A percentile compares a stretch with the other conserved stretches of the same genome.
phyloP scores from a whole-genome alignment of 2,888 invertebrate species.

The Harmothoe impar region DNA sequence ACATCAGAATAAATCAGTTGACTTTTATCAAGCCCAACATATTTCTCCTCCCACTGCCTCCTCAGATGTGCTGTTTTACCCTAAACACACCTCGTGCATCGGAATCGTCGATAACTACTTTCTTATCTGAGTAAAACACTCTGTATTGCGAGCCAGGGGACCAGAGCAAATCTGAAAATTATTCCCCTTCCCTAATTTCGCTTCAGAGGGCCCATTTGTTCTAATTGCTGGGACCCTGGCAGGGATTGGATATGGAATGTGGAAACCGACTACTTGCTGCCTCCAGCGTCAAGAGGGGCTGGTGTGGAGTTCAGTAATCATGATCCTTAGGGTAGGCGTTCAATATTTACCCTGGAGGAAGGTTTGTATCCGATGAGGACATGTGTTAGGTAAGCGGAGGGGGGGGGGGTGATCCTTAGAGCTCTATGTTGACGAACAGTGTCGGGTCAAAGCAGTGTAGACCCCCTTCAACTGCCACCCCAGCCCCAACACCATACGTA shows the following conservation, averaged over 20 bases:
- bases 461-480: no score
- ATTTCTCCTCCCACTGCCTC: constrained; percentile 3
- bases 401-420: no score
- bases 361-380: no score
- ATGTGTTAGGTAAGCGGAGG: no score
- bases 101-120: not conserved
- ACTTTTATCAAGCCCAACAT: not conserved
- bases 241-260: no score
- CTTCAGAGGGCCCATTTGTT: not conserved
- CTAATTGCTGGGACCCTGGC: not conserved
- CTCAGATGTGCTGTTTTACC: not conserved
- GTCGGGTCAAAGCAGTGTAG: no score
- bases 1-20: not conserved
- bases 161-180: not conserved
- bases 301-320: not conserved
- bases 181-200: not conserved
- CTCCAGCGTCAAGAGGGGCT: not conserved
- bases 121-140: not conserved
- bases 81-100: not conserved
- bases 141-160: not conserved
- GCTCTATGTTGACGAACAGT: no score
- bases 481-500: no score
- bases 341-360: no score
- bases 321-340: no score
- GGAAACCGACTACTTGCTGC: no score